Evolutionary conservation across 2,888 invertebrate species (phyloP), one percentile per base, ranked within the genome.

Genomic region (Fissipunctia ypsillon): DNA sequence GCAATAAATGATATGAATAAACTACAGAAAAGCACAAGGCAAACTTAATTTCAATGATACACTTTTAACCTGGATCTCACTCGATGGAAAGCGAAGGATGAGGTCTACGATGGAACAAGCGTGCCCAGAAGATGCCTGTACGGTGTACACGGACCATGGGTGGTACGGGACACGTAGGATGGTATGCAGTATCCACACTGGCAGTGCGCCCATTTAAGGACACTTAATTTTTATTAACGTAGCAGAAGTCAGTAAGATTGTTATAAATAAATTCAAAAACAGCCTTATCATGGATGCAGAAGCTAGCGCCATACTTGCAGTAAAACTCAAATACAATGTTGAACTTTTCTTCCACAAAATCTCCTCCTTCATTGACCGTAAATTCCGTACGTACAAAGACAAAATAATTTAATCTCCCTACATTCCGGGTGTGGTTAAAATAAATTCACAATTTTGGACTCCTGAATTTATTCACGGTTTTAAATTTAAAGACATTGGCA

Each of bases 401-500:
- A 45, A 76, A 68, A 80, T 76, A 84, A 59, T 80, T 75, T 80
- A 71, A 80, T 81, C 70, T 68, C 5, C 16, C 65, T 84, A 84
- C 71, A 80, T 84, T 73, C 70, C 48, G 38, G 38, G 48, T 64
- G 68, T 57, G 56, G 64, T 65, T 41, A 9, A 75, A 76, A 84
- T 76, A 84, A 84, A 81, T 81, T 76, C 81, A 45, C 81, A 71
- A 76, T 80, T 74, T 76, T 45, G 45, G 50, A 68, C 50, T 61
- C 54, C 25, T 56, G 71, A 81, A 81, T 77, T 84, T 73, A 83
- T 74, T 83, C 73, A 66, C 72, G 64, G 64, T 76, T 83, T 77
- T 83, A 78, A 81, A 79, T 78, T 83, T 74, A 82, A 81, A 81
- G 74, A 80, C 86, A 72, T 83, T 54, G 80, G 67, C 60, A 71